Conservation (phyloP, 2,797 vertebrate genomes). For the Leptatherina wallacei region DNA sequence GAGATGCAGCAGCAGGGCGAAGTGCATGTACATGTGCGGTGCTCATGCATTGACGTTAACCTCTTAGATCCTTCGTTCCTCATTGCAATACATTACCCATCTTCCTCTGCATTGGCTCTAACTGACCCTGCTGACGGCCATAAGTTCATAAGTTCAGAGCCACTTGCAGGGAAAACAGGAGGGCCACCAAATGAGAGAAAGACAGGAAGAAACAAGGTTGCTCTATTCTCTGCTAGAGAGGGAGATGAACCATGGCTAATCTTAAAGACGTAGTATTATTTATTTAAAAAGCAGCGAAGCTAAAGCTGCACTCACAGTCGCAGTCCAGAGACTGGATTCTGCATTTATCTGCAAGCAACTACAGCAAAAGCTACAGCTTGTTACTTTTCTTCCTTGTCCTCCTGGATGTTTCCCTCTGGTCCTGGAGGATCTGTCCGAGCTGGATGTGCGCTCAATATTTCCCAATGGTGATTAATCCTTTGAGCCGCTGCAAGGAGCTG, state of each 20-base stretch:
- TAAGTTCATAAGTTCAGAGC: conserved; percentile 79
- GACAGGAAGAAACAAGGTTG: conserved; percentile 63
- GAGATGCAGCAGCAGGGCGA: conserved; percentile 52
- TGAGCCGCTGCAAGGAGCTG: conserved; percentile 61
- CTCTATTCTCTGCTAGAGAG: conserved; percentile 67
- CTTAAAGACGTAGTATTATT: conserved; percentile 84
- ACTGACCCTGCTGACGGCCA: conserved; percentile 60
- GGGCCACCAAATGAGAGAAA: conserved; percentile 55
- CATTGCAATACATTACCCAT: conserved; percentile 47
- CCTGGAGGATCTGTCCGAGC: conserved; percentile 55
- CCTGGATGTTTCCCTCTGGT: conserved; percentile 49
- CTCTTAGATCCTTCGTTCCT: conserved; percentile 51
- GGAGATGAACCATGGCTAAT: conserved; percentile 83
- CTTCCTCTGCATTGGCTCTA: conserved; percentile 41
- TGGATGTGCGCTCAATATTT: conserved; percentile 79
- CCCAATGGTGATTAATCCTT: conserved; percentile 83
- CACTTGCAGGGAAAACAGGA: conserved; percentile 35
- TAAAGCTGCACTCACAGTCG: conserved; percentile 73
- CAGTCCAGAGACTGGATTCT: conserved; percentile 70
- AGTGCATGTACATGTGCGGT: conserved; percentile 64
- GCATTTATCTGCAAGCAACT: conserved; percentile 71
- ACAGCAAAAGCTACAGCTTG: conserved; percentile 55
- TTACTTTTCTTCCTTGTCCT: conserved; percentile 59
- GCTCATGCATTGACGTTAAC: conserved; percentile 41
- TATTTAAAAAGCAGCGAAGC: conserved; percentile 84